Evolutionary conservation across 2,797 vertebrate species (phyloP).

Genomic region (Apogon talboti): DNA sequence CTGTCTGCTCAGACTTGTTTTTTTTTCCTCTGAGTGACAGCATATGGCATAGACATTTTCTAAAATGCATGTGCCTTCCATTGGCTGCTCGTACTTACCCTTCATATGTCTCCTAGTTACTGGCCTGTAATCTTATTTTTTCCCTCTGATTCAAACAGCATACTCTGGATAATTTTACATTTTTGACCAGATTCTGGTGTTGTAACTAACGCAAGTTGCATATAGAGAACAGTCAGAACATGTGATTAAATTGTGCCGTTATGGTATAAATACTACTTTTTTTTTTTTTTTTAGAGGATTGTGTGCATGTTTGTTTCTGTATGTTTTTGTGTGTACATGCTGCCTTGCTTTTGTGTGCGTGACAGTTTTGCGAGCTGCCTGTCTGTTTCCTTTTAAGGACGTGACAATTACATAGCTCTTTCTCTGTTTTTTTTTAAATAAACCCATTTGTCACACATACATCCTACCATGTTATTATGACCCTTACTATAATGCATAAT

Average conservation of each 20-base stretch:
- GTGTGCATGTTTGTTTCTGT: conserved; percentile 1
- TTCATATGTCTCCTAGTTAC: conserved; percentile 63
- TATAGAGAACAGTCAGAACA: too few relatives aligned
- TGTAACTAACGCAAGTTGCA: not conserved
- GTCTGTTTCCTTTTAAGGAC: conserved; percentile 31
- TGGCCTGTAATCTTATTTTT: conserved; percentile 46
- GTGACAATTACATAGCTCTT: conserved; percentile 20
- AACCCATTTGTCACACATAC: conserved; percentile 17
- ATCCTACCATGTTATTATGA: conserved; percentile 28
- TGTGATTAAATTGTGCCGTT: not conserved
- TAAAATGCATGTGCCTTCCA: conserved; percentile 77
- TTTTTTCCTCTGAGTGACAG: conserved; percentile 94
- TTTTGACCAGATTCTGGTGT: conserved; percentile 20
- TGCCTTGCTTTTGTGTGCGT: not conserved
- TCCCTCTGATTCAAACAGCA: conserved; percentile 45
- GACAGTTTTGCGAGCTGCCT: conserved; percentile 5
- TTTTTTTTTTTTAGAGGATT: conserved; percentile 7
- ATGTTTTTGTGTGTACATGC: not conserved
- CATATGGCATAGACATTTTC: conserved; percentile 91
- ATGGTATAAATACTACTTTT: conserved; percentile 1
- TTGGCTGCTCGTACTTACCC: conserved; percentile 68
- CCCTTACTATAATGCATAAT: conserved; percentile 37
- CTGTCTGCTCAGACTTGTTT: conserved; percentile 95
- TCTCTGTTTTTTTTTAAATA: conserved; percentile 10
- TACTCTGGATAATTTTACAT: conserved; percentile 34